Evolutionary conservation across 2,888 invertebrate species (phyloP).

Genomic region (Oligia fasciuncula): DNA sequence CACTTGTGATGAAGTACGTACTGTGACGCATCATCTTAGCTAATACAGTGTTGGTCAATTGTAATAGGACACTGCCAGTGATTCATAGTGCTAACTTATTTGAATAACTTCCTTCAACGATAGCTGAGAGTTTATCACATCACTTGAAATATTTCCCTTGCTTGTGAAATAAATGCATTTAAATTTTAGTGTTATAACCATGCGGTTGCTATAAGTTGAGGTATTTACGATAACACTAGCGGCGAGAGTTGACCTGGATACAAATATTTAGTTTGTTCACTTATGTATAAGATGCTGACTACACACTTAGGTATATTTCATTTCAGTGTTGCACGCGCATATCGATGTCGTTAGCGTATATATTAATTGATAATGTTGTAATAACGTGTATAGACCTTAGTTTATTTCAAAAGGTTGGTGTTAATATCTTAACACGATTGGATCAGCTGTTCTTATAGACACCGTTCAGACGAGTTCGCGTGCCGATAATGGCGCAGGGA

Average conservation of each 20-base stretch:
- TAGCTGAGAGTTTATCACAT: slow-evolving; percentile 51
- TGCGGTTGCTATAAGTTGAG: slow-evolving; percentile 47
- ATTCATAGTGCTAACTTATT: slow-evolving; percentile 75
- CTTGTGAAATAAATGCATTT: slow-evolving; percentile 48
- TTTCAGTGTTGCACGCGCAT: slow-evolving; percentile 41
- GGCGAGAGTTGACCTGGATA: slow-evolving; percentile 61
- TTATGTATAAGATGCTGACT: slow-evolving; percentile 53
- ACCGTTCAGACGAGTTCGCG: slow-evolving; percentile 71
- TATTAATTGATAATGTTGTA: slow-evolving; percentile 32
- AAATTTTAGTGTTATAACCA: slow-evolving; percentile 50
- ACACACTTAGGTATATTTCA: slow-evolving; percentile 51
- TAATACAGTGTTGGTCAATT: slow-evolving; percentile 81
- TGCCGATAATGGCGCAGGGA: slow-evolving; percentile 70
- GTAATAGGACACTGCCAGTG: slow-evolving; percentile 80
- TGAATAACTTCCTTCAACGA: slow-evolving; percentile 73
- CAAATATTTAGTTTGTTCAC: slow-evolving; percentile 53
- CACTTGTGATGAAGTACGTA: slow-evolving; percentile 71
- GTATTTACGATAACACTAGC: slow-evolving; percentile 55
- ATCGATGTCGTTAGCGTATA: slow-evolving; percentile 33
- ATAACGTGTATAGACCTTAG: slow-evolving; percentile 1
- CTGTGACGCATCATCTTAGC: slow-evolving; percentile 80
- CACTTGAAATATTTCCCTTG: slow-evolving; percentile 46
- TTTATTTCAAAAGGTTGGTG: slow-evolving; percentile 18
- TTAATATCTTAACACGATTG: slow-evolving; percentile 32
- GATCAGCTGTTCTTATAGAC: slow-evolving; percentile 72